A percentile compares a stretch with the other conserved stretches of the same genome.
Conservation (phyloP, 1,140 invertebrate genomes). For the Lepidurus packardi region DNA sequence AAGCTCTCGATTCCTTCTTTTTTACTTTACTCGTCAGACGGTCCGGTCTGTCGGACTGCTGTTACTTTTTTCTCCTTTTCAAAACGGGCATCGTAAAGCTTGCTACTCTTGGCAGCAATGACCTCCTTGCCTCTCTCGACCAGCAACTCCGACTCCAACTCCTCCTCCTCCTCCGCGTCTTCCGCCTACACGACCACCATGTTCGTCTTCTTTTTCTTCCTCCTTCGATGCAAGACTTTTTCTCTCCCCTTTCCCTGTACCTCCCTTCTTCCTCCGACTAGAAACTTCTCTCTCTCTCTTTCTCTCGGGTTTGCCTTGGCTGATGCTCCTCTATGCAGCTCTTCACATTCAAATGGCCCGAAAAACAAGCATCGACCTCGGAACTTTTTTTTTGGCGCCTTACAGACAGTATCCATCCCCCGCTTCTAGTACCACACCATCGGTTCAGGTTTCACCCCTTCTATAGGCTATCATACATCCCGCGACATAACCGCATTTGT, state of each 20-base stretch:
- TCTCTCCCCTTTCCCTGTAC: neutral
- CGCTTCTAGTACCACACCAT: neutral
- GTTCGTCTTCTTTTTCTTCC: conserved; percentile 1
- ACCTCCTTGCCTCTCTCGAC: conserved; percentile 1
- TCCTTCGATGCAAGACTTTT: neutral
- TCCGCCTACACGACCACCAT: conserved; percentile 20
- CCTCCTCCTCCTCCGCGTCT: neutral
- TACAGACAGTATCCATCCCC: neutral
- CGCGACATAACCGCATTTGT: conserved; percentile 18
- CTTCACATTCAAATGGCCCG: conserved; percentile 17
- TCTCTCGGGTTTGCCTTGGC: neutral
- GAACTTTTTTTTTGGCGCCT: neutral
- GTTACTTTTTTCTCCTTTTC: neutral
- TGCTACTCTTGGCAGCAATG: conserved; percentile 21
- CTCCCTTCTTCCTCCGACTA: neutral
- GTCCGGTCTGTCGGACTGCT: neutral
- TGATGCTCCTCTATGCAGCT: neutral
- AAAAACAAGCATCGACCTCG: conserved; percentile 14
- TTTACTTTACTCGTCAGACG: conserved; percentile 1
- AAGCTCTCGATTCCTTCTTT: neutral
- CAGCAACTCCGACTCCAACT: conserved; percentile 17
- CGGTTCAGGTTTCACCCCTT: neutral
- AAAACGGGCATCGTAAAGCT: conserved; percentile 5
- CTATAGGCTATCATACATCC: neutral
- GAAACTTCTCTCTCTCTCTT: neutral